Percentiles rank a stretch among this genome's conserved stretches.
These are phyloP conservation scores for Magallana gigas DNA, from an alignment of 1,140 invertebrate genomes.

Conservation along the genomic window DNA sequence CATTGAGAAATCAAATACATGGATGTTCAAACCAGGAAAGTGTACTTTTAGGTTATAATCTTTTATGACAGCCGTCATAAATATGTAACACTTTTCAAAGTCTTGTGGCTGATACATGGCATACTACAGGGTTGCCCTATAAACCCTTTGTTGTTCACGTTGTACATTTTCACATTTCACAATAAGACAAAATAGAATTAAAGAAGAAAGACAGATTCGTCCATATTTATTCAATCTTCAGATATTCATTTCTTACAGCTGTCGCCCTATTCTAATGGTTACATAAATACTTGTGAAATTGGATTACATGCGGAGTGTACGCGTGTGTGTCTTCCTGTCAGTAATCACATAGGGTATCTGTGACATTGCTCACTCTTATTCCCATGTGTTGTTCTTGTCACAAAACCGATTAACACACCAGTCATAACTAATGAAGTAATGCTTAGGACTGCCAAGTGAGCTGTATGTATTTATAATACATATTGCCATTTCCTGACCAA, in stretches of 20 bases:
- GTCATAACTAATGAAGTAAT: background rate
- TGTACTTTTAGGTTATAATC: too few species aligned
- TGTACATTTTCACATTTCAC: background rate
- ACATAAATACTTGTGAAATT: background rate
- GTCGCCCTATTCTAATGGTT: background rate
- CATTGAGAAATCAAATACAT: background rate
- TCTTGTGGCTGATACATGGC: background rate
- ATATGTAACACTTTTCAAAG: too few species aligned
- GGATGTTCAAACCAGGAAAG: background rate
- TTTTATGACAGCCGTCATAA: too few species aligned
- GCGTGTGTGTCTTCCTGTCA: background rate
- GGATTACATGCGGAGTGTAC: background rate
- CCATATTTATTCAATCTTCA: background rate
- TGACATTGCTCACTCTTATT: background rate
- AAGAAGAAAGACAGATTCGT: background rate
- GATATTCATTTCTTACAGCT: background rate
- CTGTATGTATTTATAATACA: background rate
- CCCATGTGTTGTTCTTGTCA: slow-evolving; percentile 30
- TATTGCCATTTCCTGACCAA: background rate
- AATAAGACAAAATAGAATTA: background rate
- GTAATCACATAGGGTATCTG: background rate
- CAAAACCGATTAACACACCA: slow-evolving; percentile 16
- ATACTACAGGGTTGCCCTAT: background rate
- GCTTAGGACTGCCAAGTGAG: background rate
- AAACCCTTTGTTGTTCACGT: background rate